phyloP scores from a whole-genome alignment of 1,140 invertebrate species.

The Dufourea novaeangliae region DNA sequence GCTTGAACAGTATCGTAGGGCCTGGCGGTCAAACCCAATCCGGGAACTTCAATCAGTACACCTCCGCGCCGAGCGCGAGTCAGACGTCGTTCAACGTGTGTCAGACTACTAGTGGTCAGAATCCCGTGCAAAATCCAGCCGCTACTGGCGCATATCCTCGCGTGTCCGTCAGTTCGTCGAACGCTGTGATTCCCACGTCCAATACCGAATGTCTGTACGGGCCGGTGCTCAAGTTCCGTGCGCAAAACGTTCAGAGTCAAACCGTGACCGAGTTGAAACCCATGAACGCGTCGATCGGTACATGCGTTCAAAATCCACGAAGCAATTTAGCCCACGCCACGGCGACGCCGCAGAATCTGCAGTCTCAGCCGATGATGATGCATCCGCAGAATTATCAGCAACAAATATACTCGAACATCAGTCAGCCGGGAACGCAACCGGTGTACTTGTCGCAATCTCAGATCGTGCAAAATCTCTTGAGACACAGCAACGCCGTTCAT shows the following conservation, averaged over 20 bases:
- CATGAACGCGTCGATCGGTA: slow-evolving; percentile 40
- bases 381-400: slow-evolving; percentile 73
- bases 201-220: slow-evolving; percentile 76
- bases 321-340: slow-evolving; percentile 61
- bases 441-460: slow-evolving; percentile 63
- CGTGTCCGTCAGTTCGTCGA: slow-evolving; percentile 38
- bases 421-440: slow-evolving; percentile 55
- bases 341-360: slow-evolving; percentile 60
- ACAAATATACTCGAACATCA: slow-evolving; percentile 76
- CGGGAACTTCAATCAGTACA: slow-evolving; percentile 45
- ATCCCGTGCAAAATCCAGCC: slow-evolving; percentile 35
- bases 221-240: slow-evolving; percentile 78
- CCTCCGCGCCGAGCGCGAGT: slow-evolving; percentile 17
- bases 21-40: slow-evolving; percentile 37
- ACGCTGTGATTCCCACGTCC: slow-evolving; percentile 41
- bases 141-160: slow-evolving; percentile 46
- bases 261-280: slow-evolving; percentile 55
- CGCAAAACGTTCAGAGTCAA: slow-evolving; percentile 65
- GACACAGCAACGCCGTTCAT: slow-evolving; percentile 52
- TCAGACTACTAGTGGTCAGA: slow-evolving; percentile 41
- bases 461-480: slow-evolving; percentile 61
- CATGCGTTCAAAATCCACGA: slow-evolving; percentile 65
- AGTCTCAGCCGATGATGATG: slow-evolving; percentile 66
- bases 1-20: slow-evolving; percentile 58
- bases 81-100: slow-evolving; percentile 44